Evolutionary conservation across 2,797 vertebrate species (phyloP).

Genomic region (Liasis olivaceus): DNA sequence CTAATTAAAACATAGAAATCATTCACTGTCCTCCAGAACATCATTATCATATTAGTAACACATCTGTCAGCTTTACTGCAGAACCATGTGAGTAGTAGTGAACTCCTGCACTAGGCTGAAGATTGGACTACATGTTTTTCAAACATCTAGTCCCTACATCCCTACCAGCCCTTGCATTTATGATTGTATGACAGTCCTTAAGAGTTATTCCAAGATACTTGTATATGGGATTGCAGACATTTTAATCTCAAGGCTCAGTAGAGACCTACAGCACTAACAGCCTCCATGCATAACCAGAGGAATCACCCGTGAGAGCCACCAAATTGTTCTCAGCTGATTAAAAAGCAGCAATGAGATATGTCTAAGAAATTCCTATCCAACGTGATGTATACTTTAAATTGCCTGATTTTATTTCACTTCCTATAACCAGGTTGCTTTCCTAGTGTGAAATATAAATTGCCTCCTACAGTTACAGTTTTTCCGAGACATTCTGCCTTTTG

Average conservation of each 20-base stretch:
- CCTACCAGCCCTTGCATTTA: background rate
- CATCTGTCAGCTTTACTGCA: background rate
- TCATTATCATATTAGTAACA: background rate
- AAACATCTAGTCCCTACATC: too few species aligned
- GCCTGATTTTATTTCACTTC: constrained; percentile 37
- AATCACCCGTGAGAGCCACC: background rate
- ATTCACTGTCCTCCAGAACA: background rate
- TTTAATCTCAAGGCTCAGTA: background rate
- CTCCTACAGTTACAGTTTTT: background rate
- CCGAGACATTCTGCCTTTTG: background rate
- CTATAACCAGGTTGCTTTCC: constrained; percentile 31
- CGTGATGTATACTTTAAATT: constrained; percentile 24
- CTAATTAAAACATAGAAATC: background rate
- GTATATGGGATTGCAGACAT: background rate
- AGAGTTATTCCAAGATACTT: background rate
- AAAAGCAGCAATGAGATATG: constrained; percentile 5
- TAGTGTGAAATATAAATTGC: background rate
- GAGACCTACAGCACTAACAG: background rate
- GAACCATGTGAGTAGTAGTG: too few species aligned
- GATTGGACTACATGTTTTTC: background rate
- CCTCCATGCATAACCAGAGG: background rate
- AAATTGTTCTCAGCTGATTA: background rate
- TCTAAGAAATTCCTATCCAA: constrained; percentile 19
- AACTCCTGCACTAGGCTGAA: background rate
- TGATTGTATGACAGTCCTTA: background rate